Evolutionary conservation across 64 coral and sea anemone genomes (phyloP), one percentile per base, ranked within the genome.

Genomic region (Montipora capricornis): DNA sequence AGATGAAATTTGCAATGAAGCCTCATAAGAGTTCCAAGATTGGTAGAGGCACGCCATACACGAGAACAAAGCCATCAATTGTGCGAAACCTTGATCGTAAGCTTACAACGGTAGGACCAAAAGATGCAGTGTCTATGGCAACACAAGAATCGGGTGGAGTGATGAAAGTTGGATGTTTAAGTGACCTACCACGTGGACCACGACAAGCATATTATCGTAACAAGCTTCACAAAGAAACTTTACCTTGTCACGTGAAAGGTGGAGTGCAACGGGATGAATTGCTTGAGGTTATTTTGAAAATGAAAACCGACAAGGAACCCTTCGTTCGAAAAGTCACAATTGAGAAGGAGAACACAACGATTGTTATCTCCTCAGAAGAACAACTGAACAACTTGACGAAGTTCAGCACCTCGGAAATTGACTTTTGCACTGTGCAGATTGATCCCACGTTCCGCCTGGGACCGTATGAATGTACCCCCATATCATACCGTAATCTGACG

Each of bases 201-300:
- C 24, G 51, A 2, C 81, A 87, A 57, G 91, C 20, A 5, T 87
- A 64, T 55, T 93, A 93, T 55, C 55, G 91, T 11, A 87, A 78
- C 22, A 52, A 73, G 55, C 37, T 62, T 61, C 47, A 78, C 59
- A 67, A 44, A 57, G 67, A 29, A 49, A 4, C 74, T 22, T 49
- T 26, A 55, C 52, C 48, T 44, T 24, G 29, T 8, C 66, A 93
- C 50, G 12, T 93, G 4, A 26, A 57, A 57, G 53, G 6, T 5
- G 22, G 76, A 68, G 37, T 75, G 20, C 76, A 78, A 13, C 50
- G 78, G 13, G 91, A 87, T 78, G 91, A 87, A 62, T 74, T 93
- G 16, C 12, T 79, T 57, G 53, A 57, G 10, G 53, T 57, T 57
- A 5, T 57, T 57, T 57, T 57, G 53, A 57, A 5, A 10, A 57